These are phyloP conservation scores for Phylloscopus trochilus DNA, from an alignment of 2,113 vertebrate genomes.

Conservation along the genomic window DNA sequence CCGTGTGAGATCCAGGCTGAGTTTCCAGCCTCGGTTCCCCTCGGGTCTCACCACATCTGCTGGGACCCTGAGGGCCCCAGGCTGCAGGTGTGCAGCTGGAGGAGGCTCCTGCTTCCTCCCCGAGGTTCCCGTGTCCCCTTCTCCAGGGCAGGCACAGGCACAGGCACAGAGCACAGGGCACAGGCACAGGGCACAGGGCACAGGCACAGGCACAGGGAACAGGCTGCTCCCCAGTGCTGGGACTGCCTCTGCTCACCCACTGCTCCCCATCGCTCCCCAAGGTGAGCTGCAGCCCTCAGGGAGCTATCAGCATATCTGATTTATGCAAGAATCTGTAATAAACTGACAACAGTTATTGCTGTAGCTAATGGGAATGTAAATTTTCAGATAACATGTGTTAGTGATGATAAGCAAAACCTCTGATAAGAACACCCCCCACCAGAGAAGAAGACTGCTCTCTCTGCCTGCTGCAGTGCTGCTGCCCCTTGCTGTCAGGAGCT, in stretches of 20 bases:
- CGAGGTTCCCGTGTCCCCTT: accelerated
- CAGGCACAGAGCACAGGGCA: too few species aligned
- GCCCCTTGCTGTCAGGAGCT: background rate
- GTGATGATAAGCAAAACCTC: background rate
- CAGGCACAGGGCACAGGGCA: too few species aligned
- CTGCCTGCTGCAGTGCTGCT: background rate
- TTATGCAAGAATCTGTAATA: background rate
- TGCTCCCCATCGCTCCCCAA: background rate
- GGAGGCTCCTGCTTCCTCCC: background rate
- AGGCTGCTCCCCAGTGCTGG: accelerated
- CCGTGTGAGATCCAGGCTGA: accelerated
- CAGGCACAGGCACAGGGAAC: too few species aligned
- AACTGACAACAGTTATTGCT: background rate
- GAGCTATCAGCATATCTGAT: background rate
- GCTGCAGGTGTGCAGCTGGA: accelerated
- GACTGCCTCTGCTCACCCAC: accelerated
- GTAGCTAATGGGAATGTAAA: slow-evolving; percentile 40
- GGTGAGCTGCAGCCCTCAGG: background rate
- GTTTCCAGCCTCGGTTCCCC: background rate
- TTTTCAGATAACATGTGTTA: slow-evolving; percentile 4
- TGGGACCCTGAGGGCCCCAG: background rate
- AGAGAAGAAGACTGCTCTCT: background rate
- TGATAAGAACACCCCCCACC: background rate
- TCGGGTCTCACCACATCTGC: background rate
- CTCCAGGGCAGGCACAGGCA: background rate